Conservation (phyloP, 2,797 vertebrate genomes). For the Helostoma temminkii region DNA sequence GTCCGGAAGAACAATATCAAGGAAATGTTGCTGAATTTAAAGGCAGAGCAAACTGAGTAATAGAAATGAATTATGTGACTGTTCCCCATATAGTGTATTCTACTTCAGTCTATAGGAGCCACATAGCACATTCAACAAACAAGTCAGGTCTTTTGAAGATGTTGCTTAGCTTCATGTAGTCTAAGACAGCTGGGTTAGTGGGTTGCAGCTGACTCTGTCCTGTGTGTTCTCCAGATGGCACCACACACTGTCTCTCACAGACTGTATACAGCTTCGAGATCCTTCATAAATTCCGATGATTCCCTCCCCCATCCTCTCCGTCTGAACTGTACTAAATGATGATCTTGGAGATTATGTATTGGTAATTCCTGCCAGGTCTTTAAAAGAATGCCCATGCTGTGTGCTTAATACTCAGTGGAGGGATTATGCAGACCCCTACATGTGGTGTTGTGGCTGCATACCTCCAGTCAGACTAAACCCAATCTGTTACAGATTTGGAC, state of each 20-base stretch:
- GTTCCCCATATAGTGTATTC: conserved; percentile 50
- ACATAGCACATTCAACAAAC: conserved; percentile 49
- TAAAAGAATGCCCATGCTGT: conserved; percentile 80
- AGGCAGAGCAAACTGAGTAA: conserved; percentile 48
- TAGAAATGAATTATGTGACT: conserved; percentile 41
- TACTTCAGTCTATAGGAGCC: conserved; percentile 44
- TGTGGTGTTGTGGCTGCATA: conserved; percentile 87
- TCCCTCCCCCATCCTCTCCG: conserved; percentile 29
- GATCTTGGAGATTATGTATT: conserved; percentile 80
- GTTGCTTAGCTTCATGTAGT: conserved; percentile 61
- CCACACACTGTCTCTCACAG: conserved; percentile 33
- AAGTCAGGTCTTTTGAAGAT: conserved; percentile 61
- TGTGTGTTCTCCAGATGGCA: conserved; percentile 74
- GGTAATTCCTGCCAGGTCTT: conserved; percentile 82
- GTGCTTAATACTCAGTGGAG: conserved; percentile 77
- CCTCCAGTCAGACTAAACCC: conserved; percentile 84
- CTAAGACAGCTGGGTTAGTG: conserved; percentile 57
- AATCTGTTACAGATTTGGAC: conserved; percentile 86
- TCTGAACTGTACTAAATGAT: conserved; percentile 76
- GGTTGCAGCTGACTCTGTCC: conserved; percentile 53
- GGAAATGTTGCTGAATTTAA: conserved; percentile 56
- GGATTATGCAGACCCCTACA: conserved; percentile 83
- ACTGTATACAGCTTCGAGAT: conserved; percentile 49
- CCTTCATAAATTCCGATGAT: conserved; percentile 46
- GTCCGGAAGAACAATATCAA: conserved; percentile 62